Conservation (phyloP, 2,797 vertebrate species). For the Caiman crocodilus region DNA sequence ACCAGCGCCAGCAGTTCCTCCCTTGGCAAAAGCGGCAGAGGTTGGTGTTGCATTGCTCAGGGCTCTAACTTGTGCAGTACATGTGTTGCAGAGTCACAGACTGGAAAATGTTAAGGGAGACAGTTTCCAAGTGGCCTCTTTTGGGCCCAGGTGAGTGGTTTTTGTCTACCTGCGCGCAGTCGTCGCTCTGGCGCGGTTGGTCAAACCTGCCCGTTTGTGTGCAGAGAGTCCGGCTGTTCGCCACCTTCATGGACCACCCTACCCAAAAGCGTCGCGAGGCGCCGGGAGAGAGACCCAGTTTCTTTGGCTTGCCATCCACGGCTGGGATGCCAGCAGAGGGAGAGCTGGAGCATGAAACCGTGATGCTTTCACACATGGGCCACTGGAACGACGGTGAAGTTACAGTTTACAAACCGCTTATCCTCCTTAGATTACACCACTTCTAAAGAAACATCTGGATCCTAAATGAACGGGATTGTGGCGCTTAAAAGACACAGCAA, state of each 20-base stretch:
- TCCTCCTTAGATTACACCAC: background rate
- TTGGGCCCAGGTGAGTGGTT: background rate
- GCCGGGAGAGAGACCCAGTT: background rate
- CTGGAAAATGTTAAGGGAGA: background rate
- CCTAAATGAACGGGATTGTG: background rate
- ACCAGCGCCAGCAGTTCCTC: background rate
- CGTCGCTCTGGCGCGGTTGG: background rate
- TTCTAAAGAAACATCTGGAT: background rate
- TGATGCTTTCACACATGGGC: background rate
- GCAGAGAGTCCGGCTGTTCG: background rate
- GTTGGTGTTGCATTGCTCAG: background rate
- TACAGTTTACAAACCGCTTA: background rate
- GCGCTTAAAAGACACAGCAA: background rate
- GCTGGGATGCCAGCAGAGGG: background rate
- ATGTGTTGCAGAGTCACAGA: background rate
- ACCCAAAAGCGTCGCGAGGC: background rate
- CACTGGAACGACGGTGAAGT: background rate
- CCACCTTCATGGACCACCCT: background rate
- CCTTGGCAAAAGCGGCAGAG: background rate
- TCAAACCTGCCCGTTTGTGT: background rate
- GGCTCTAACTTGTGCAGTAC: background rate
- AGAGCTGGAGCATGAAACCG: background rate
- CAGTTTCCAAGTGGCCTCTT: background rate
- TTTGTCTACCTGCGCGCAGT: background rate
- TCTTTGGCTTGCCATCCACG: background rate